Evolutionary conservation across 2,888 invertebrate species (phyloP).

Genomic region (Argyresthia albistria): DNA sequence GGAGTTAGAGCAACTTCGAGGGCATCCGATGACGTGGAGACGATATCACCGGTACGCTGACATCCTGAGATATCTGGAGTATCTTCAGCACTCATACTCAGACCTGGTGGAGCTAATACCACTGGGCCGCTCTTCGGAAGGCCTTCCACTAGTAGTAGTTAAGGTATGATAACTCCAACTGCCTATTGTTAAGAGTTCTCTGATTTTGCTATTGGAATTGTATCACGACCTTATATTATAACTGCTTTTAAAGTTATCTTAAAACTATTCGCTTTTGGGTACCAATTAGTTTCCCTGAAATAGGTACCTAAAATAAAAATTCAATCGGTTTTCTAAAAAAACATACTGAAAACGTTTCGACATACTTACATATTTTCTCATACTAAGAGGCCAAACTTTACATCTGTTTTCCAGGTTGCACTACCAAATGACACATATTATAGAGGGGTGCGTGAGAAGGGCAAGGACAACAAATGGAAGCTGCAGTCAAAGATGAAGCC

Average conservation of each 20-base stretch:
- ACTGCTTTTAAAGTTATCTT: too few relatives aligned
- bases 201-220: too few relatives aligned
- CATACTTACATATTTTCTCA: too few relatives aligned
- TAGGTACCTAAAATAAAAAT: too few relatives aligned
- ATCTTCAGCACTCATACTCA: constrained; percentile 76
- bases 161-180: constrained; percentile 60
- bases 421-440: constrained; percentile 37
- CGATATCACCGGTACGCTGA: constrained; percentile 81
- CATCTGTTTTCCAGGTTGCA: constrained; percentile 32
- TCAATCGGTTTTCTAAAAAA: too few relatives aligned
- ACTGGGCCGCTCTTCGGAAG: constrained; percentile 82
- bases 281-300: too few relatives aligned
- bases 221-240: too few relatives aligned
- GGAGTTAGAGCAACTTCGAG: constrained; percentile 68
- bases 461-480: constrained; percentile 56
- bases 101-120: constrained; percentile 77
- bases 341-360: too few relatives aligned
- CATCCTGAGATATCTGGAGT: constrained; percentile 78
- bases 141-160: constrained; percentile 77
- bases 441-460: constrained; percentile 24
- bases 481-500: constrained; percentile 71
- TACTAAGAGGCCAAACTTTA: neutral
- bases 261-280: too few relatives aligned
- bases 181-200: too few relatives aligned
- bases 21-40: constrained; percentile 80